phyloP scores from a whole-genome alignment of 2,888 invertebrate species.

The Macroteleia sp. region DNA sequence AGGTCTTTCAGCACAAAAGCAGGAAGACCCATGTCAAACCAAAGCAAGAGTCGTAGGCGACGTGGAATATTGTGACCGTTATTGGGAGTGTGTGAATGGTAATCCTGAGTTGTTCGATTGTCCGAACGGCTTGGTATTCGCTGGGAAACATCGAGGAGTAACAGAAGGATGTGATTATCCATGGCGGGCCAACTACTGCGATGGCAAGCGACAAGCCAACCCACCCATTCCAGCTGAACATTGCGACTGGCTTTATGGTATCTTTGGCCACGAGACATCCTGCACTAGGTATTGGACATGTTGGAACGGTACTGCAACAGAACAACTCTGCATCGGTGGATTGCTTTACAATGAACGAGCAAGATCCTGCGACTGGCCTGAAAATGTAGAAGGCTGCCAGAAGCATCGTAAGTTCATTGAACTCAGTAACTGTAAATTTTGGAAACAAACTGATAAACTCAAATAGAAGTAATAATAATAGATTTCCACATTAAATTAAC shows the following conservation, averaged over 20 bases:
- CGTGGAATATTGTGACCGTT: slow-evolving; percentile 91
- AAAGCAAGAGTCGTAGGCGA: slow-evolving; percentile 91
- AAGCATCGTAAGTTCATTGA: slow-evolving; percentile 97
- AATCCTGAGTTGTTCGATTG: slow-evolving; percentile 94
- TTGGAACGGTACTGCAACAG: slow-evolving; percentile 97
- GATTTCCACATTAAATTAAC: no score
- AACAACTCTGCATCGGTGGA: slow-evolving; percentile 96
- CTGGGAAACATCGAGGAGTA: slow-evolving; percentile 93
- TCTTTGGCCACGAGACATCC: slow-evolving; percentile 96
- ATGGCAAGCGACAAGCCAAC: slow-evolving; percentile 91
- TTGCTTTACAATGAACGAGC: slow-evolving; percentile 95
- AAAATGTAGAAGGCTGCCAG: slow-evolving; percentile 96
- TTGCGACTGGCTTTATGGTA: slow-evolving; percentile 96
- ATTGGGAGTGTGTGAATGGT: slow-evolving; percentile 94
- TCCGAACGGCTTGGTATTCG: slow-evolving; percentile 95
- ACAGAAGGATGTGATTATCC: slow-evolving; percentile 96
- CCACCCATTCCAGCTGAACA: slow-evolving; percentile 93
- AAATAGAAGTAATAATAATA: no score
- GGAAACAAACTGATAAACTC: no score
- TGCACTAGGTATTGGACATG: slow-evolving; percentile 97
- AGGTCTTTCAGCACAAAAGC: slow-evolving; percentile 80
- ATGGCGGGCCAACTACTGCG: slow-evolving; percentile 95
- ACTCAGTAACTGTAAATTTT: no score
- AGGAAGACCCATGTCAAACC: slow-evolving; percentile 93
- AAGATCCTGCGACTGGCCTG: slow-evolving; percentile 97